Base-by-base conservation (phyloP, 2,113 vertebrate species). In the pig (Sus scrofa) region DNA sequence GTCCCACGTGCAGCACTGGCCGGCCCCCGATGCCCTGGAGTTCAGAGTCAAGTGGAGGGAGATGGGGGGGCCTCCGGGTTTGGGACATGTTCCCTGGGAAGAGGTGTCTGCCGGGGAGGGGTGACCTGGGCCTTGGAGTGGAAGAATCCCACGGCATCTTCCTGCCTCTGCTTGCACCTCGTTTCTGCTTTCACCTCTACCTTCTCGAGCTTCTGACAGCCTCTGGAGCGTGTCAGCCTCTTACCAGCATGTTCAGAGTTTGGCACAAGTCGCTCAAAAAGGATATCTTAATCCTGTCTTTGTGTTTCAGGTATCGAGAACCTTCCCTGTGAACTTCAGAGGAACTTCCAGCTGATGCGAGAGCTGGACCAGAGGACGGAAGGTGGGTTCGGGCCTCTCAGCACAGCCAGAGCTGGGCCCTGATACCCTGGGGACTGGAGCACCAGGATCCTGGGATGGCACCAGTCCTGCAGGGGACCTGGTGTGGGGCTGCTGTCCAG, bases 311-410 rank as follows among this genome's bases (percentile, higher is more conserved):
- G 99, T 94, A 99, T 99, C 39, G 99, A 99, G 97, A 99, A 99
- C 94, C 98, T 99, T 50, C 99, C 99, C 0, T 99, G 99, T 89
- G 99, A 99, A 39, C 99, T 99, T 62, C 99, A 99, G 97, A 99
- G 99, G 96, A 99, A 99, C 98, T 99, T 99, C 92, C 99, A 99
- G 87, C 98, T 99, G 97, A 99, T 99, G 99, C 98, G 99, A 79
- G 99, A 99, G 95, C 97, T 99, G 97, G 99, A 99, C 96, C 99
- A 99, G 96, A 98, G 99, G 90, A 99, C 99, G 18, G 99, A 99
- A 99, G 99, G 99, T 99, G 84, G 52, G 98, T 93, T 73, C 50
- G 0, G 86, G 34, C 52, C 1, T 63, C 6, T 13, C 0, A 0
- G 84, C 32, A 26, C 14, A 27, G 63, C 27, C n/a, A 1, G 26